Conservation (phyloP, 2,888 invertebrate genomes). For the Dolichopus griseipennis region DNA sequence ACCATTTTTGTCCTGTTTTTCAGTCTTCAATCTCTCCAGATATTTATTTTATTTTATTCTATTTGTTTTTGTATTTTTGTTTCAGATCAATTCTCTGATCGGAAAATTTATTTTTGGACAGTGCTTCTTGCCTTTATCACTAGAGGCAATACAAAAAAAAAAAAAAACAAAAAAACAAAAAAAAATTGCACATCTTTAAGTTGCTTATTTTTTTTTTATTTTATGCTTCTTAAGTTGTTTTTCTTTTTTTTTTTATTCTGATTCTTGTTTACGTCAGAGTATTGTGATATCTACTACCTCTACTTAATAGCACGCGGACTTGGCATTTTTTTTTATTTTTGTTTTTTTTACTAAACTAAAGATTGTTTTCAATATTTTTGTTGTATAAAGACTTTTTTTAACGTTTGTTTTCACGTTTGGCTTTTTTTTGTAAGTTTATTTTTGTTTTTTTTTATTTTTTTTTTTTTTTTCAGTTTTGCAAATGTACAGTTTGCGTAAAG, state of each 20-base stretch:
- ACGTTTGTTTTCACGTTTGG: neutral
- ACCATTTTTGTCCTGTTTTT: no score
- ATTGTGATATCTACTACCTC: constrained; percentile 3
- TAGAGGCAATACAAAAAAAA: neutral
- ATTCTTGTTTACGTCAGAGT: constrained; percentile 6
- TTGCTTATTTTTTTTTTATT: neutral
- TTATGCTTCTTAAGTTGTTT: neutral
- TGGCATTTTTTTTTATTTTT: neutral
- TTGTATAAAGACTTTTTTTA: neutral
- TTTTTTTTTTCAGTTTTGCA: neutral
- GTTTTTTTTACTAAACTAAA: no score
- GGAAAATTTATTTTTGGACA: neutral
- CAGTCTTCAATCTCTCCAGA: no score
- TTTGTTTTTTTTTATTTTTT: neutral
- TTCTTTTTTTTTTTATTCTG: neutral
- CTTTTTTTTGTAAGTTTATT: neutral
- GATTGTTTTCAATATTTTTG: no score
- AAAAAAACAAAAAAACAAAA: neutral
- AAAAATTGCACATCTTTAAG: neutral
- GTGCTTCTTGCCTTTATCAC: constrained; percentile 1
- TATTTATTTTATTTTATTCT: no score
- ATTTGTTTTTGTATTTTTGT: no score
- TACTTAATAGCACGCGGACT: neutral
- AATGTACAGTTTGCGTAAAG: constrained; percentile 6
- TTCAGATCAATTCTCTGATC: no score